Base-by-base conservation (phyloP, 2,888 invertebrate genomes). In the Taphrorychus bicolor region DNA sequence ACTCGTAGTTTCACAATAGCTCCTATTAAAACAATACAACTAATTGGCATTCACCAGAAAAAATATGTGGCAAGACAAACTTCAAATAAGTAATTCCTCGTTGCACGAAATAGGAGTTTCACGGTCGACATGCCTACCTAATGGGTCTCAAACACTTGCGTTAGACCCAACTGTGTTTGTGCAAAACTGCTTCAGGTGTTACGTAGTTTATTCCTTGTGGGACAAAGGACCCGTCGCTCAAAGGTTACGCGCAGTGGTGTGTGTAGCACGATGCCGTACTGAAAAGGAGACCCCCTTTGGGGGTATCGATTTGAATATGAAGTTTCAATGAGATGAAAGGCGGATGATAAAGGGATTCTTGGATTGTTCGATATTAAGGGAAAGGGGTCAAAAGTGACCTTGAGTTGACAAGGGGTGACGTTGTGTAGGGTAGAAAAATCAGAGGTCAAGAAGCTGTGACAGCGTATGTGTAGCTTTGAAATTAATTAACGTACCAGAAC, bases 101-200 rank as follows among this genome's bases (percentile, higher is more conserved):
- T 45, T 7, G 24, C n/a, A 22, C 65, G 19, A 65, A 65, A 65
- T 59, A 23, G 58, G 65, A 18, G 18, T 16, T 19, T 65, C 65
- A 65, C 11, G 60, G 60, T 42, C 60, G 52, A 40, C 52, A 52
- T 60, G 60, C 45, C 17, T 16, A 14, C 45, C 45, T n/a, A 45
- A 45, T 2, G 45, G 45, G 45, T 11, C 45, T 45, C 45, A 45
- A 14, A 45, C 45, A 45, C 45, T 45, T 45, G 45, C 45, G 45
- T 45, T 45, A 16, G 32, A 32, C 32, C 32, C 32, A 32, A 32
- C 32, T 32, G 32, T 32, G 32, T n/a, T n/a, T n/a, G n/a, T 32
- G 32, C 32, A 32, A 32, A 32, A 32, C 32, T 32, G 32, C 11
- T 32, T 32, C 32, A 32, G 32, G 32, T 32, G 32, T 32, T 32